These are phyloP conservation scores for Magallana gigas DNA, from an alignment of 1,140 invertebrate genomes.

Conservation along the genomic window DNA sequence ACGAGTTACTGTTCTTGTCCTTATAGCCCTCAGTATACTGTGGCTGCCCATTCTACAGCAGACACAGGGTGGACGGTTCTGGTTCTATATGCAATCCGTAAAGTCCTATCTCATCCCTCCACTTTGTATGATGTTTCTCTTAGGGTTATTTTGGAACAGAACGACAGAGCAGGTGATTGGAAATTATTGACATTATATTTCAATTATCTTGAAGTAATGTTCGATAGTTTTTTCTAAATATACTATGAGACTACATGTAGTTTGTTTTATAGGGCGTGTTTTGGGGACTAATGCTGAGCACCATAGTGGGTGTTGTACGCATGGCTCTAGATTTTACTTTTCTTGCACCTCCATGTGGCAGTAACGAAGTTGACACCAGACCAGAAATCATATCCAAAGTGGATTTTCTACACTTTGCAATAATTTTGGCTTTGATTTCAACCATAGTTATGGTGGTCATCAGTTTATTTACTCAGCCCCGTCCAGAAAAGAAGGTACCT, in stretches of 20 bases:
- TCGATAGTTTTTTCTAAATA: too few relatives aligned
- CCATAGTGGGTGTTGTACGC: constrained; percentile 78
- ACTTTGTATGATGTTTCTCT: constrained; percentile 80
- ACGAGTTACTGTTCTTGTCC: constrained; percentile 76
- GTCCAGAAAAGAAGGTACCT: constrained; percentile 57
- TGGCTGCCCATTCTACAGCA: constrained; percentile 82
- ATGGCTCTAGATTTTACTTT: constrained; percentile 70
- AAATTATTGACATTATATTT: not conserved
- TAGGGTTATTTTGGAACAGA: constrained; percentile 80
- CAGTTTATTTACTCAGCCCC: constrained; percentile 70
- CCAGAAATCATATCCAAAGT: constrained; percentile 62
- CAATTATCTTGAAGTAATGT: too few relatives aligned
- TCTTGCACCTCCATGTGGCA: constrained; percentile 65
- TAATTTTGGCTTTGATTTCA: constrained; percentile 65
- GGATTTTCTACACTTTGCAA: constrained; percentile 75
- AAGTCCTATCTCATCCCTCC: constrained; percentile 81
- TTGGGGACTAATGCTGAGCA: constrained; percentile 81
- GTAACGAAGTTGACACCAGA: constrained; percentile 61
- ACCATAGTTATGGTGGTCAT: constrained; percentile 65
- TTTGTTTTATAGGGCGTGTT: constrained; percentile 80
- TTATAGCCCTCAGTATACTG: constrained; percentile 80
- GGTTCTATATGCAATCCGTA: constrained; percentile 81
- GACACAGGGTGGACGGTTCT: constrained; percentile 80
- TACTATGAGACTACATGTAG: not conserved
- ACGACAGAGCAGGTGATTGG: constrained; percentile 80